These are phyloP conservation scores for Odontothrips loti DNA, from an alignment of 2,888 invertebrate genomes.

Conservation along the genomic window DNA sequence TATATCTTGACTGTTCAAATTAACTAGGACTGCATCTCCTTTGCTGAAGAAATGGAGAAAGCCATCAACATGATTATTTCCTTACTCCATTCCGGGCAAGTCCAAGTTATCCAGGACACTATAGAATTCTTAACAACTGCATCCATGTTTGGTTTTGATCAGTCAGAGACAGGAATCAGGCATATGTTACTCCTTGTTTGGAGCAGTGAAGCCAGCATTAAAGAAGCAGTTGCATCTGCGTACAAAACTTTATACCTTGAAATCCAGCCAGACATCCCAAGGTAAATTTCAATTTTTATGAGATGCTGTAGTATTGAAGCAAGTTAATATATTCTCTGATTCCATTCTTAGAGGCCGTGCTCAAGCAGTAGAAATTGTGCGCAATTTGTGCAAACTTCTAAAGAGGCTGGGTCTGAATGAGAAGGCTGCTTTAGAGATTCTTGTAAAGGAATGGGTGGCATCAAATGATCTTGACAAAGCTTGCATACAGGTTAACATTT, in stretches of 20 bases:
- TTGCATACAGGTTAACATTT: conserved; percentile 43
- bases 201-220: conserved; percentile 68
- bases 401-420: conserved; percentile 56
- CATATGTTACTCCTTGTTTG: conserved; percentile 75
- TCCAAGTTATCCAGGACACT: conserved; percentile 80
- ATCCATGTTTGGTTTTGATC: conserved; percentile 69
- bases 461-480: conserved; percentile 54
- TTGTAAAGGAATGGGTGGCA: conserved; percentile 60
- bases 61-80: conserved; percentile 64
- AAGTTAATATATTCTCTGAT: background rate
- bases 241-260: conserved; percentile 68
- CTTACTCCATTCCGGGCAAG: conserved; percentile 66
- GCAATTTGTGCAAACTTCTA: conserved; percentile 56
- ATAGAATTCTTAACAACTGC: conserved; percentile 83
- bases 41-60: conserved; percentile 51
- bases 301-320: background rate
- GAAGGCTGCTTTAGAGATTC: conserved; percentile 56
- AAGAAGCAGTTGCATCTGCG: conserved; percentile 69
- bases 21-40: conserved; percentile 50
- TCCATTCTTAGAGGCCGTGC: background rate
- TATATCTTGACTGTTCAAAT: background rate
- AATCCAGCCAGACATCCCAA: conserved; percentile 48
- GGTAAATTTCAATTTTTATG: background rate
- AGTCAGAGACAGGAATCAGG: conserved; percentile 65
- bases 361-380: conserved; percentile 48